Conservation (phyloP, 2,113 vertebrate genomes). For the Pterocles gutturalis region DNA sequence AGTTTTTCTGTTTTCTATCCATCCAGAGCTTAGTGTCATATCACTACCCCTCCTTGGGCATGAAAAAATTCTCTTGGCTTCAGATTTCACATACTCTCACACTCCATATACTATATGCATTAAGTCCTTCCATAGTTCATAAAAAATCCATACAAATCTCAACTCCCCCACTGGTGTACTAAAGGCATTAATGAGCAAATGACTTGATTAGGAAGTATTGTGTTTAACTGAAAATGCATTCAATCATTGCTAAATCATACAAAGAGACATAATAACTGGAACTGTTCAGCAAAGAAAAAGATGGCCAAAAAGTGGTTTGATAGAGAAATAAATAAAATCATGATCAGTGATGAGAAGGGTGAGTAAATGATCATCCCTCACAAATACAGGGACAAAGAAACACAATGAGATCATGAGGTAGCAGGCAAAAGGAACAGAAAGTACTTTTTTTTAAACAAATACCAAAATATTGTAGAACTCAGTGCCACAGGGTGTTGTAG, state of each 20-base stretch:
- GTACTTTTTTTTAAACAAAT: not conserved
- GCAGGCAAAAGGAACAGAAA: not conserved
- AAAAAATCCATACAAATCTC: not conserved
- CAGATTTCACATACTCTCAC: not conserved
- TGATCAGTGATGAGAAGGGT: not conserved
- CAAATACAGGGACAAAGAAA: not conserved
- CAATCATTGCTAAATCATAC: not conserved
- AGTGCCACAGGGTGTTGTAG: not conserved
- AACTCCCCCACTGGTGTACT: not conserved
- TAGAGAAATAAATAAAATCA: not conserved
- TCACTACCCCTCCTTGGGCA: not conserved
- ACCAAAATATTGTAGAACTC: not conserved
- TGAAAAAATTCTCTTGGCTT: not conserved
- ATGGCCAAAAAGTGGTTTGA: not conserved
- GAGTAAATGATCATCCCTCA: not conserved
- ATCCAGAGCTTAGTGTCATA: accelerated
- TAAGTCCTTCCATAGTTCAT: not conserved
- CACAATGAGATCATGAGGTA: not conserved
- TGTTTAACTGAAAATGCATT: conserved; percentile 9
- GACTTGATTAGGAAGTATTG: conserved; percentile 24
- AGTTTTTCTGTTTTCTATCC: not conserved
- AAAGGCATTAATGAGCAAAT: conserved; percentile 1
- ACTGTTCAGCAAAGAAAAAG: not conserved
- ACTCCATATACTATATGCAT: not conserved
- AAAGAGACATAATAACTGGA: not conserved